phyloP scores from a whole-genome alignment of 1,140 invertebrate species.

The Ceratitis capitata region DNA sequence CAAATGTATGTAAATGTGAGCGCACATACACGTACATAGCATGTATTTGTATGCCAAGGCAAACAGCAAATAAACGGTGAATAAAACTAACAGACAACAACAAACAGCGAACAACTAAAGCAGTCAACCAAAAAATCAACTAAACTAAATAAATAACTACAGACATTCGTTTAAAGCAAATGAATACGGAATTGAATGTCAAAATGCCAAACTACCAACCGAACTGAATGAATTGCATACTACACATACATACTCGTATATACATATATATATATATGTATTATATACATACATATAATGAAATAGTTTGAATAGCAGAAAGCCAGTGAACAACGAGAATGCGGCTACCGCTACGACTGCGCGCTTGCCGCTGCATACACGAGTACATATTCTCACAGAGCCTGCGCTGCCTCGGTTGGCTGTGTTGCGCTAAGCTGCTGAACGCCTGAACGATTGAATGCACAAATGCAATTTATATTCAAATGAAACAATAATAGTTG shows the following conservation, averaged over 20 bases:
- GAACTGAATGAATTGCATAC: background rate
- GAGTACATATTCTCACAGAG: no score
- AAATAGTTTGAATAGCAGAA: background rate
- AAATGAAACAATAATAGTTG: slow-evolving; percentile 36
- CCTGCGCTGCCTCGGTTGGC: background rate
- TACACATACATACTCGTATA: no score
- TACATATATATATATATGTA: no score
- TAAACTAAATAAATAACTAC: slow-evolving; percentile 33
- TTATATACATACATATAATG: no score
- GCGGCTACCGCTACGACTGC: no score
- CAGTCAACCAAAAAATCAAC: slow-evolving; percentile 29
- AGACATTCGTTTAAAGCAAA: slow-evolving; percentile 32
- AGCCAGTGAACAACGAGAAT: background rate
- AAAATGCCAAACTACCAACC: slow-evolving; percentile 31
- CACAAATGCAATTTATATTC: slow-evolving; percentile 38
- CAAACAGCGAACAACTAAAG: background rate
- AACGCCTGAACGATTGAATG: slow-evolving; percentile 32
- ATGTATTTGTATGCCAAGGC: slow-evolving; percentile 27
- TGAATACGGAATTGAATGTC: slow-evolving; percentile 34
- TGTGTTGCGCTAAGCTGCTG: background rate
- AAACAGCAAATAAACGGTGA: slow-evolving; percentile 12
- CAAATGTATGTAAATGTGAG: no score
- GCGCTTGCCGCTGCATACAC: background rate
- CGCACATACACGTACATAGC: no score
- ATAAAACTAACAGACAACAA: no score